Conservation (phyloP, 1,140 invertebrate genomes). For the Bilobella aurantiaca region DNA sequence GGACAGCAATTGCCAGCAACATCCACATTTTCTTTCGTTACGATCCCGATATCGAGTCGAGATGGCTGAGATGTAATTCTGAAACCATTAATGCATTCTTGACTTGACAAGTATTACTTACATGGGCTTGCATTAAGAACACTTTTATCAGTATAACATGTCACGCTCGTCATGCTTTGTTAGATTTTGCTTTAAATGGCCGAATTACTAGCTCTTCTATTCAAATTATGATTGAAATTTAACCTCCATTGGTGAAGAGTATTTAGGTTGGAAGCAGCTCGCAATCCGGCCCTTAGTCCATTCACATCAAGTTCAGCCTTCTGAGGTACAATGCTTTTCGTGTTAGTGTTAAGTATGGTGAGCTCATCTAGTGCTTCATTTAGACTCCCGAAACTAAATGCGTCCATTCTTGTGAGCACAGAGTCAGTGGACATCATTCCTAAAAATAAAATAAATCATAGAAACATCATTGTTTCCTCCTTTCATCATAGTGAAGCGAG, state of each 20-base stretch:
- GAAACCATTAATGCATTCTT: neutral
- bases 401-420: neutral
- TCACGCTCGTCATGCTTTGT: too few relatives aligned
- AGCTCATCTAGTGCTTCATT: neutral
- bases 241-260: neutral
- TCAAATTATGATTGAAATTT: too few relatives aligned
- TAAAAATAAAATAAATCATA: too few relatives aligned
- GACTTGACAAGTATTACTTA: too few relatives aligned
- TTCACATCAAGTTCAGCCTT: neutral
- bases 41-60: neutral
- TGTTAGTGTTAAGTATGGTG: neutral
- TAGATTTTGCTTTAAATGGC: too few relatives aligned
- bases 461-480: too few relatives aligned
- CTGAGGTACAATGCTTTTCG: neutral
- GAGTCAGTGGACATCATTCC: too few relatives aligned
- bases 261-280: neutral
- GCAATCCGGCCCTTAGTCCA: neutral
- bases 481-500: too few relatives aligned
- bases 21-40: slow-evolving; percentile 1
- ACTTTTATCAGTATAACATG: too few relatives aligned
- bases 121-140: too few relatives aligned
- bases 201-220: too few relatives aligned
- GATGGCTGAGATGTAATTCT: neutral
- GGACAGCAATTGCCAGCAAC: neutral
- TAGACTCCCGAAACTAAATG: neutral